Evolutionary conservation across 2,113 vertebrate genomes (phyloP), one percentile per base, ranked within the genome.

Genomic region (Boleophthalmus pectinirostris): DNA sequence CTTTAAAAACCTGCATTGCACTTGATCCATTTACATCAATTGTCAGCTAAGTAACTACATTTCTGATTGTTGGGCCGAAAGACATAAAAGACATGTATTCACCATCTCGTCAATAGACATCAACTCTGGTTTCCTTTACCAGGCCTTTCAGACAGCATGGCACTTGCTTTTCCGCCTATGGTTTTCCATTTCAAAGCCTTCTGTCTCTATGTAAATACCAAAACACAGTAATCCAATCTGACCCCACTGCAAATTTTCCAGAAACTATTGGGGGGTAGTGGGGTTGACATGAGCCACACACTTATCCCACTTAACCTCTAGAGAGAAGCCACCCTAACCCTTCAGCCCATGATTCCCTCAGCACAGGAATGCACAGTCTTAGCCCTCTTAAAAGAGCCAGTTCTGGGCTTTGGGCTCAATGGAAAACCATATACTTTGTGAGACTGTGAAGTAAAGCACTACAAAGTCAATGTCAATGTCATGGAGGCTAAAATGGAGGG

Each of bases 191-290:
- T 92, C 91, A 92, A 90, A 92, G 89, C 89, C 86, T 83, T 86
- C 80, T 89, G 88, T 91, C 90, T 90, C 89, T 85, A 88, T 89
- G 88, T 92, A 92, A 93, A 92, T 92, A 91, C 89, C 80, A 91
- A 92, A 92, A 90, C 91, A 90, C 87, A 86, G 91, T 91, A 92
- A 92, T 92, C 91, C 89, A 92, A 93, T 90, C 89, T 91, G 88
- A 91, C 82, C 91, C 91, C 85, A 80, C 83, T 90, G 91, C 90
- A 92, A 87, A 91, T 91, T 92, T 91, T 88, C 89, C 89, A 91
- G 87, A 90, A 91, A 89, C 88, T 92, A 89, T 91, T 77, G 89
- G 85, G 90, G 88, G 85, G 87, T 82, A 81, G 84, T 51, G 78
- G 83, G 83, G 85, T 90, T 91, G 91, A 90, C 90, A 90, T 91